Evolutionary conservation across 2,797 vertebrate genomes (phyloP).

Genomic region (Rhinophrynus dorsalis): DNA sequence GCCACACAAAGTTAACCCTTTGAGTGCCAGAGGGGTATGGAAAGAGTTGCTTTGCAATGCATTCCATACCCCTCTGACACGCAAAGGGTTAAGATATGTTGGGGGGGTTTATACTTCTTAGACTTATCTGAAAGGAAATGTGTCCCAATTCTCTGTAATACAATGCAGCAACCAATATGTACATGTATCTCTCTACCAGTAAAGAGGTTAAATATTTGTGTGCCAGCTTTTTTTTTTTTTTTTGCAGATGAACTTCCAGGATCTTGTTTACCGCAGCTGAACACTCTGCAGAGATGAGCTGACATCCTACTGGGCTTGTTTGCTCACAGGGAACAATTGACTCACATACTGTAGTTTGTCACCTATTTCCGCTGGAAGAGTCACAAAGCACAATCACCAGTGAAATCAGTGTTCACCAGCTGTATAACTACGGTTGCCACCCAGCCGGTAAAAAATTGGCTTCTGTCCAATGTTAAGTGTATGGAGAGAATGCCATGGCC

Average conservation of each 20-base stretch:
- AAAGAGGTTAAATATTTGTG: not conserved
- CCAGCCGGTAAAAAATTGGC: too few relatives aligned
- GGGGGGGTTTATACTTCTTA: too few relatives aligned
- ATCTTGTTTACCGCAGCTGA: slow-evolving; percentile 18
- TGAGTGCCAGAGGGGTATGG: too few relatives aligned
- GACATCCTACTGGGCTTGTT: slow-evolving; percentile 65
- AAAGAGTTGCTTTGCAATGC: too few relatives aligned
- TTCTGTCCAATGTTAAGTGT: too few relatives aligned
- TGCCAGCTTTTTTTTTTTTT: not conserved
- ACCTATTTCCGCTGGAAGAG: slow-evolving; percentile 75
- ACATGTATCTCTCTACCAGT: not conserved
- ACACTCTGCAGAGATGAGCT: slow-evolving; percentile 55
- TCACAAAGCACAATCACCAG: slow-evolving; percentile 71
- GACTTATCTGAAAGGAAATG: too few relatives aligned
- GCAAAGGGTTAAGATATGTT: too few relatives aligned
- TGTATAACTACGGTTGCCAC: too few relatives aligned
- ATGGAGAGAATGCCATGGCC: too few relatives aligned
- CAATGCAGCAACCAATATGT: not conserved
- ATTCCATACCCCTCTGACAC: too few relatives aligned
- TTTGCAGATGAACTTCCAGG: not conserved
- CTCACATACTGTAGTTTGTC: slow-evolving; percentile 64
- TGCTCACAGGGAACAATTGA: slow-evolving; percentile 70
- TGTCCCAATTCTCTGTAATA: too few relatives aligned
- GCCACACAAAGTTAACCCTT: too few relatives aligned
- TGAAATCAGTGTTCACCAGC: slow-evolving; percentile 77